Evolutionary conservation across 2,113 vertebrate genomes (phyloP), one percentile per base, ranked within the genome.

Genomic region (Dipodomys merriami): DNA sequence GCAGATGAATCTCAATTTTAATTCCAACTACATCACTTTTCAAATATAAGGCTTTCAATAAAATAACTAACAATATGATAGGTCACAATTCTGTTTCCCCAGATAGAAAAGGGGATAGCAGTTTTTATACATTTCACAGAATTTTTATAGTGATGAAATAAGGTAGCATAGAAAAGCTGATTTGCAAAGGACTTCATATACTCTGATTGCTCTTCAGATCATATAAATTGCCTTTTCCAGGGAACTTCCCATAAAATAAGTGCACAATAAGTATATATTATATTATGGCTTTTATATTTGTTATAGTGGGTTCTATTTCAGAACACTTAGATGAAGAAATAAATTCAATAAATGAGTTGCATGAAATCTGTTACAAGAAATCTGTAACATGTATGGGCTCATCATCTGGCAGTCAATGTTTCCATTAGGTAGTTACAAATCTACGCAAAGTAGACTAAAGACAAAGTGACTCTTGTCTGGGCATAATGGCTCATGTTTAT

Each of bases 41-140:
- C 46, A 85, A 90, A 6, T 27, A 7, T 77, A 23, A 87, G 74
- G 29, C 15, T 53, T 79, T 81, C 68, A 1, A 39, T 57, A 53
- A n/a, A 60, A 64, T 84, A 73, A 93, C 16, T 35, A 87, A 53
- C 8, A 2, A 62, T 27, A 79, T 16, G 23, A 69, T 8, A 13
- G 15, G 53, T 57, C 12, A 57, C 53, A 57, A 57, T 80, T 83
- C 44, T 46, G 3, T 77, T 81, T 93, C 35, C n/a, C 93, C 79
- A 87, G 67, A 18, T 77, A 44, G 35, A 86, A 91, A 83, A 73
- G 15, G 11, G n/a, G 23, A 33, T 62, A 83, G 25, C 39, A 67
- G 85, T 91, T 81, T 91, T 95, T 90, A 72, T 68, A 49, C 77
- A 68, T 13, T 89, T 71, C 9, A 44, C 1, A 86, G 30, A 72